A percentile compares a stretch with the other conserved stretches of the same genome.
phyloP scores from a whole-genome alignment of 1,140 invertebrate species.

The Drosophila sproati region DNA sequence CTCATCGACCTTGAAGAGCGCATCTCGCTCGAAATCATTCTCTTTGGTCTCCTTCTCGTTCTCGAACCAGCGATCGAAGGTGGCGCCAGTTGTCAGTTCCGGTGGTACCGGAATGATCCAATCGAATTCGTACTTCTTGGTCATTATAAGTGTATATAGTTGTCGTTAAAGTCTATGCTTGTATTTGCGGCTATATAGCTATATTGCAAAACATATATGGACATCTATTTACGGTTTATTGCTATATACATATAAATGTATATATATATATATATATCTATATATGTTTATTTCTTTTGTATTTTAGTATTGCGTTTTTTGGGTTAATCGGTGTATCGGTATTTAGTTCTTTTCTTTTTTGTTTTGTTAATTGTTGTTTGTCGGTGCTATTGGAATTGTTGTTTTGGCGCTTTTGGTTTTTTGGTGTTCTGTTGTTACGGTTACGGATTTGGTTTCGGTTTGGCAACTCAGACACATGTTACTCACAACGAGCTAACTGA shows the following conservation, averaged over 20 bases:
- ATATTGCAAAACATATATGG: constrained; percentile 32
- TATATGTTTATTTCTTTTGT: no score
- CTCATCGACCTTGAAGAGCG: constrained; percentile 97
- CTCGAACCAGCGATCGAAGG: constrained; percentile 98
- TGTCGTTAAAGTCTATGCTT: constrained; percentile 15
- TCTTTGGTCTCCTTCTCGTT: constrained; percentile 93
- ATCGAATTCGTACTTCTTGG: constrained; percentile 99
- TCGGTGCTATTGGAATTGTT: constrained; percentile 1
- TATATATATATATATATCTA: neutral
- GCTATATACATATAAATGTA: constrained; percentile 1
- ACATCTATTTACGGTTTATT: constrained; percentile 2
- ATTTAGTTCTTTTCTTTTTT: neutral
- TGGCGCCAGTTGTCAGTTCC: constrained; percentile 90
- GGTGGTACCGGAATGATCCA: constrained; percentile 98
- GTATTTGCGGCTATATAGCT: constrained; percentile 14
- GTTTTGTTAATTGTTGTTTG: neutral
- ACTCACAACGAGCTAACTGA: constrained; percentile 14
- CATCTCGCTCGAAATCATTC: constrained; percentile 93
- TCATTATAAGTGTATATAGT: constrained; percentile 88
- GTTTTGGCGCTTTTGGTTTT: constrained; percentile 4
- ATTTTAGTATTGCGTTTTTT: neutral
- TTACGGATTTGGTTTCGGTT: constrained; percentile 15
- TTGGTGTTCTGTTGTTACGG: constrained; percentile 5
- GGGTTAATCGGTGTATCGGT: constrained; percentile 10
- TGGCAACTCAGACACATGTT: constrained; percentile 38